A percentile compares a stretch with the other conserved stretches of the same genome.
These are phyloP conservation scores for Nycticryphes semicollaris DNA, from an alignment of 2,113 vertebrate genomes.

Conservation along the genomic window DNA sequence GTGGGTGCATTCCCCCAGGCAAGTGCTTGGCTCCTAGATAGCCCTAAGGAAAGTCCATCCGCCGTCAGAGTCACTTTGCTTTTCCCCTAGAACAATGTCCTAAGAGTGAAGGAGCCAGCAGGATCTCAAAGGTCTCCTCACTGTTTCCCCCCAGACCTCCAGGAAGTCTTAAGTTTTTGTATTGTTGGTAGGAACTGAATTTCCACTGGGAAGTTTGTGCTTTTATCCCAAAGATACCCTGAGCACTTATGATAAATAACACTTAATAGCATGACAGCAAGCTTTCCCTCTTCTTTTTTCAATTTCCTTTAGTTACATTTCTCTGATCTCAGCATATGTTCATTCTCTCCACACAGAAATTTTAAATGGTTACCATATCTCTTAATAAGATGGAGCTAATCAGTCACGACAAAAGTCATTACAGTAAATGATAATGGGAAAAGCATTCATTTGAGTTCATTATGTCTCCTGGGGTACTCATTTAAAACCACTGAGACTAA, in stretches of 20 bases:
- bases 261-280: background rate
- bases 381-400: background rate
- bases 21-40: background rate
- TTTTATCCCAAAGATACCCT: background rate
- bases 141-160: background rate
- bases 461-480: background rate
- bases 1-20: background rate
- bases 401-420: background rate
- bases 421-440: background rate
- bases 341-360: background rate
- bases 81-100: background rate
- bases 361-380: background rate
- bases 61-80: background rate
- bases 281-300: background rate
- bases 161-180: background rate
- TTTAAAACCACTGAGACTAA: conserved; percentile 24
- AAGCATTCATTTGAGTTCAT: background rate
- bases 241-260: background rate
- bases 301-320: background rate
- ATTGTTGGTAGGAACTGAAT: background rate
- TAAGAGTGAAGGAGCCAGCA: background rate
- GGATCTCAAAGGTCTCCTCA: background rate
- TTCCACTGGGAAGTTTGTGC: background rate
- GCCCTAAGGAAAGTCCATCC: background rate
- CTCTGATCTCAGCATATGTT: background rate